Percentiles rank a stretch among this genome's conserved stretches.
These are phyloP conservation scores for Diachasma alloeum DNA, from an alignment of 1,140 invertebrate genomes.

Conservation along the genomic window DNA sequence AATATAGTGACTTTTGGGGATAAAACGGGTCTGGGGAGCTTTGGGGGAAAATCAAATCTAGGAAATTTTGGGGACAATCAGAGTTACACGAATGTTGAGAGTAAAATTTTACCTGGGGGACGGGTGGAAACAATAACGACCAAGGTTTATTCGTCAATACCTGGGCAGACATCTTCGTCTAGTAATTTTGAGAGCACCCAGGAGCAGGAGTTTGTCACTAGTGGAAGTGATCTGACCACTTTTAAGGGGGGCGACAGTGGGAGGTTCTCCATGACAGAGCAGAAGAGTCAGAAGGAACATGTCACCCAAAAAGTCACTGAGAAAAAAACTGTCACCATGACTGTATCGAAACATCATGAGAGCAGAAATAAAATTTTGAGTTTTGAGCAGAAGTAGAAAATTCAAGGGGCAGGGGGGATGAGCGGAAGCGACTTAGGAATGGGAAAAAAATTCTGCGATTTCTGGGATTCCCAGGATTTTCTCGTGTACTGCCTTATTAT, in stretches of 20 bases:
- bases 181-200: constrained; percentile 60
- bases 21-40: neutral
- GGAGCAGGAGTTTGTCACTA: constrained; percentile 54
- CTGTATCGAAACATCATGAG: constrained; percentile 62
- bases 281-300: constrained; percentile 65
- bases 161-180: constrained; percentile 46
- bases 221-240: constrained; percentile 49
- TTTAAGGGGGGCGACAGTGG: constrained; percentile 58
- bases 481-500: neutral
- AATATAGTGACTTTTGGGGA: neutral
- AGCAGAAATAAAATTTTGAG: constrained; percentile 64
- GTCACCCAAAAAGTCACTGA: constrained; percentile 65
- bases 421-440: neutral
- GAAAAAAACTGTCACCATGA: constrained; percentile 65
- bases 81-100: constrained; percentile 48
- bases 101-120: constrained; percentile 44
- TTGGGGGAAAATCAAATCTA: neutral
- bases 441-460: neutral
- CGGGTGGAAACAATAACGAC: constrained; percentile 58
- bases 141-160: constrained; percentile 60
- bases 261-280: constrained; percentile 48
- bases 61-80: constrained; percentile 37
- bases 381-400: constrained; percentile 46
- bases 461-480: neutral
- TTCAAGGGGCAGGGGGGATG: neutral